Conservation (phyloP, 2,113 vertebrate genomes). For the Nyctibius bracteatus region DNA sequence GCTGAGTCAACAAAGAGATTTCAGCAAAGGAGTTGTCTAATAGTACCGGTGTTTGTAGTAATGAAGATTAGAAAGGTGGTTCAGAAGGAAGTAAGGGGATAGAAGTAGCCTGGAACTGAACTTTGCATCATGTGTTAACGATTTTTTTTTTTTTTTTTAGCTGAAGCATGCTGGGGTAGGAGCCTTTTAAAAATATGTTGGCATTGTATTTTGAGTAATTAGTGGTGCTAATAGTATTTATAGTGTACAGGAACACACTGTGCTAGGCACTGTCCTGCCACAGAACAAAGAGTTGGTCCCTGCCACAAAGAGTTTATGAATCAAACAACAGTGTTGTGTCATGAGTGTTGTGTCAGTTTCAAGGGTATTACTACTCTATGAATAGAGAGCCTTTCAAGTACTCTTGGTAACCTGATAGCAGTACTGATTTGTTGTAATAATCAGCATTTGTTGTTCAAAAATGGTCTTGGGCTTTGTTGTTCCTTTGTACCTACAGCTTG, state of each 20-base stretch:
- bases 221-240: background rate
- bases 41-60: background rate
- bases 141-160: background rate
- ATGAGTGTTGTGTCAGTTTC: background rate
- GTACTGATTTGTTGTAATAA: background rate
- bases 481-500: background rate
- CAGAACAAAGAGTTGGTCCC: background rate
- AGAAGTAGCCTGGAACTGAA: background rate
- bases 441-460: background rate
- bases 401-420: background rate
- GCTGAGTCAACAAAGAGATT: background rate
- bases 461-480: background rate
- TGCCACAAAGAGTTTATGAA: background rate
- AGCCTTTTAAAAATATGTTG: background rate
- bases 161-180: background rate
- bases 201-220: background rate
- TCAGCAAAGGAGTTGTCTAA: background rate
- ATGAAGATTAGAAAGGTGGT: background rate
- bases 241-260: background rate
- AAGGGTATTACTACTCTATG: background rate
- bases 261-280: background rate
- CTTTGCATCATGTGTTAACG: background rate
- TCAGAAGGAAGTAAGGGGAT: background rate
- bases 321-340: background rate
- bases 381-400: background rate